Evolutionary conservation across 2,888 invertebrate genomes (phyloP), one percentile per base, ranked within the genome.

Genomic region (Erynnis tages): DNA sequence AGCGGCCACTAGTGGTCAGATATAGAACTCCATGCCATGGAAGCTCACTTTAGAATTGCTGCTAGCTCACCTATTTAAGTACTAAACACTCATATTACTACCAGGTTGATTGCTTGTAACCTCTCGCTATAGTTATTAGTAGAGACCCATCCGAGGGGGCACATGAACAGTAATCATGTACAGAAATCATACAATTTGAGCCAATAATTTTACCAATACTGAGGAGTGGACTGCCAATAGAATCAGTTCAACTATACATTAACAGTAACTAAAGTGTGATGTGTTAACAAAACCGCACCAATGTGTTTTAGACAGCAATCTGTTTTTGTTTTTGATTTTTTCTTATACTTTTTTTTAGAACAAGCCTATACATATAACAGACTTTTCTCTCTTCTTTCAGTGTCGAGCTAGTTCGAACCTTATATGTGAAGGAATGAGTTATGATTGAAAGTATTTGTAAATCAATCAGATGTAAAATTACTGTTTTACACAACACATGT

Each of bases 161-260:
- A 35, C 17, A 44, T 21, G 30, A 30, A 32, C 29, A 17, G 4
- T 25, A 11, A 14, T 13, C 34, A 14, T 23, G 44, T 41, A 35
- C 27, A 29, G 40, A 19, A 19, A 46, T 45, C 56, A 53, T 38
- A 57, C 46, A 56, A 56, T 46, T 21, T 38, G 50, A 47, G 41
- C n/a, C 45, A 46, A 32, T 13, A 13, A 6, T 27, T 35, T 37
- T 43, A 55, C 49, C 40, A 53, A 44, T 44, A 50, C 35, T 43
- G 25, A 27, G 11, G 35, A 50, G 17, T 2, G 5, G 8, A 14
- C 50, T 38, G 44, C 16, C 44, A 23, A 44, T 52, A 37, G 52
- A 30, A 30, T 23, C n/a, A 5, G 16, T 32, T 30, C 11, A n/a
- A 17, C 3, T 13, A 19, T n/a, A 19, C 5, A 16, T 13, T 2